Percentiles rank a stretch among this genome's conserved stretches.
These are phyloP conservation scores for Lampris incognitus DNA, from an alignment of 2,113 vertebrate genomes.

Conservation along the genomic window DNA sequence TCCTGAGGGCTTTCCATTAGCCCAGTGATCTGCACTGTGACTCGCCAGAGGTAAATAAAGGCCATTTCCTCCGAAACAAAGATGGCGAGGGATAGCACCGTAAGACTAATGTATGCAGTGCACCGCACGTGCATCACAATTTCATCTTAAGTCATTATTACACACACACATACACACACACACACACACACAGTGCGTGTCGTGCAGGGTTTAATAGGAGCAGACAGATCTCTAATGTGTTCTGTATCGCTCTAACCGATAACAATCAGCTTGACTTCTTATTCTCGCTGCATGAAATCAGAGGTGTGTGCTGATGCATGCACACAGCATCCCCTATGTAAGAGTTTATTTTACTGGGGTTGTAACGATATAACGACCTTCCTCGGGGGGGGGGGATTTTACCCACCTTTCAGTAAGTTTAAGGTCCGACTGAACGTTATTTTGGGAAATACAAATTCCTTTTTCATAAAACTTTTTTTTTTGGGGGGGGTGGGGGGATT, in stretches of 20 bases:
- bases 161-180: background rate
- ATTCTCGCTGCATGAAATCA: background rate
- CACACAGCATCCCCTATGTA: too few species aligned
- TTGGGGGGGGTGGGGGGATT: too few species aligned
- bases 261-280: background rate
- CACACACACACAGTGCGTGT: background rate
- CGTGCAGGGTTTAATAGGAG: too few species aligned
- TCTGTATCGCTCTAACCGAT: background rate
- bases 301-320: background rate
- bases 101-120: slow-evolving; percentile 19
- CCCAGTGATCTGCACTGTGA: slow-evolving; percentile 44
- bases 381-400: too few species aligned
- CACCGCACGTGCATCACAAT: background rate
- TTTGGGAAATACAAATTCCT: too few species aligned
- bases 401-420: too few species aligned
- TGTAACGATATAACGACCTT: too few species aligned
- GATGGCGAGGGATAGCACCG: slow-evolving; percentile 26
- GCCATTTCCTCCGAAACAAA: slow-evolving; percentile 19
- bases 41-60: slow-evolving; percentile 47
- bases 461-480: too few species aligned
- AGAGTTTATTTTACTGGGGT: too few species aligned
- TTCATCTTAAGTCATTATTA: background rate
- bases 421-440: too few species aligned
- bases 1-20: slow-evolving; percentile 36
- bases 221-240: background rate